Evolutionary conservation across 1,140 invertebrate species (phyloP).

Genomic region (Drosophila nebulosa): DNA sequence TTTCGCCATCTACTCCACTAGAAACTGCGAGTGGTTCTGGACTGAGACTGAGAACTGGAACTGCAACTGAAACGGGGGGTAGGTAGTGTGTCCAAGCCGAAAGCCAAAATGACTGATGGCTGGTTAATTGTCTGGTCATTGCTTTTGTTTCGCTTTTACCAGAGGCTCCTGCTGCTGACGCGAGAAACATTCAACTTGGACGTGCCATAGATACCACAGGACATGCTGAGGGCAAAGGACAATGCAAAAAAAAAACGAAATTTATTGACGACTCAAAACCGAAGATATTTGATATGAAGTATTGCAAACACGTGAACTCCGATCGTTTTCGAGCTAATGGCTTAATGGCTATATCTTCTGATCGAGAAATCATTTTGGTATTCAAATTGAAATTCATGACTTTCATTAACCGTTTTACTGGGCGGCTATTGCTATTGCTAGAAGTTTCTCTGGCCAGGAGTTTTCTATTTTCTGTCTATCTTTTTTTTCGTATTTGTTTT

Average conservation of each 20-base stretch:
- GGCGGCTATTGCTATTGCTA: not conserved
- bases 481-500: not conserved
- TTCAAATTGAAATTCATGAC: not conserved
- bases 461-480: not conserved
- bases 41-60: too few relatives aligned
- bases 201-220: slow-evolving; percentile 57
- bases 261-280: not conserved
- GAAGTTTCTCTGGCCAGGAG: not conserved
- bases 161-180: slow-evolving; percentile 58
- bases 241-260: slow-evolving; percentile 18
- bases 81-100: slow-evolving; percentile 50
- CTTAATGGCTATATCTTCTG: too few relatives aligned
- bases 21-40: too few relatives aligned
- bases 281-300: too few relatives aligned
- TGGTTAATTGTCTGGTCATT: slow-evolving; percentile 75
- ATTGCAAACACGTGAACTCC: too few relatives aligned
- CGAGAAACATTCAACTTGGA: slow-evolving; percentile 71
- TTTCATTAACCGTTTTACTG: not conserved
- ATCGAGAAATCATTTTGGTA: not conserved
- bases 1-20: too few relatives aligned
- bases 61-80: too few relatives aligned
- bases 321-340: too few relatives aligned
- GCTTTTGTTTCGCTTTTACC: slow-evolving; percentile 53
- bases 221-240: slow-evolving; percentile 7
- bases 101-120: slow-evolving; percentile 73